Evolutionary conservation across 2,113 vertebrate species (phyloP).

Genomic region (Notothenia rossii): DNA sequence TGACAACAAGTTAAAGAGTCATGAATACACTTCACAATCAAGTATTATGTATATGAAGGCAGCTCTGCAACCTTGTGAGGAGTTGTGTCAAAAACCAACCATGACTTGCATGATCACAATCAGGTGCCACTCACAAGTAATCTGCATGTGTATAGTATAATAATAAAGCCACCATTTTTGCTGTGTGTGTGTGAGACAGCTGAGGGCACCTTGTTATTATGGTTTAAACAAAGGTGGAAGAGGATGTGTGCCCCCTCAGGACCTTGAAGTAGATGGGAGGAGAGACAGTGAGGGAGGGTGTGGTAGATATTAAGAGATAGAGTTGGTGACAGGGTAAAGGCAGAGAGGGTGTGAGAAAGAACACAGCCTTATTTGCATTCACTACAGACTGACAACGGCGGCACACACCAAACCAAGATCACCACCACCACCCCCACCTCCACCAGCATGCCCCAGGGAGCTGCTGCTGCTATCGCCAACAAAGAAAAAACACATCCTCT

Average conservation of each 20-base stretch:
- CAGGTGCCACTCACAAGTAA: slow-evolving; percentile 24
- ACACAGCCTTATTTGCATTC: slow-evolving; percentile 74
- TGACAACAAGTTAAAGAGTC: not conserved
- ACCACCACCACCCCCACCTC: slow-evolving; percentile 38
- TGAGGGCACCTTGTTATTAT: slow-evolving; percentile 54
- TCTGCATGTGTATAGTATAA: slow-evolving; percentile 40
- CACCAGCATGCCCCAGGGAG: slow-evolving; percentile 47
- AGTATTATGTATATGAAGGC: not conserved
- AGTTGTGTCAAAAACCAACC: slow-evolving; percentile 7
- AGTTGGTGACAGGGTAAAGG: slow-evolving; percentile 36
- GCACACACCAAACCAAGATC: slow-evolving; percentile 40
- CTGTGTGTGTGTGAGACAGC: slow-evolving; percentile 53
- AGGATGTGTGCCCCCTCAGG: slow-evolving; percentile 35
- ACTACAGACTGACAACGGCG: slow-evolving; percentile 50
- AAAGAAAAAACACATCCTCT: slow-evolving; percentile 49
- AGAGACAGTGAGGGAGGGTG: slow-evolving; percentile 36
- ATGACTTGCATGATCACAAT: slow-evolving; percentile 15
- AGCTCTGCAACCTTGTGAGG: not conserved
- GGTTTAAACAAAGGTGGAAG: slow-evolving; percentile 74
- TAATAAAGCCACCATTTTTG: slow-evolving; percentile 48
- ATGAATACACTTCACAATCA: not conserved
- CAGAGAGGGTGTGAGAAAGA: slow-evolving; percentile 47
- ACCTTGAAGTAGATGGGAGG: slow-evolving; percentile 60
- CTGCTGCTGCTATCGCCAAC: slow-evolving; percentile 44
- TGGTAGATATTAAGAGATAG: slow-evolving; percentile 41